phyloP scores from a whole-genome alignment of 2,797 vertebrate species.

The Amblyraja radiata region DNA sequence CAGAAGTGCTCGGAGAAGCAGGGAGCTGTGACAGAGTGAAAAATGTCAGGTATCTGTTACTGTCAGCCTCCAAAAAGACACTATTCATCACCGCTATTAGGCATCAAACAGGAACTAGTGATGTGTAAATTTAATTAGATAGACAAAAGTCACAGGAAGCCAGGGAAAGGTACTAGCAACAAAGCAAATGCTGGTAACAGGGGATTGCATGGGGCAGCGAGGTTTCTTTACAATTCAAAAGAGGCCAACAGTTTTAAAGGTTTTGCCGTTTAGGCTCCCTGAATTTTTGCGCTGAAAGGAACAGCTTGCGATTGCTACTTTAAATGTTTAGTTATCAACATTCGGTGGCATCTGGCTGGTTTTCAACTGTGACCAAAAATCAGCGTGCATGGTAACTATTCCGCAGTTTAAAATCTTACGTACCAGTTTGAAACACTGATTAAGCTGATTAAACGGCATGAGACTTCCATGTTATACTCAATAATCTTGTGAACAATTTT shows the following conservation, averaged over 20 bases:
- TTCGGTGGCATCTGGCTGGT: background rate
- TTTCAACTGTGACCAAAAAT: background rate
- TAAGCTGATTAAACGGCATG: background rate
- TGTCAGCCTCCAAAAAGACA: constrained; percentile 36
- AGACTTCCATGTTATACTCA: background rate
- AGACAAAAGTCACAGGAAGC: constrained; percentile 38
- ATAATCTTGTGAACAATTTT: background rate
- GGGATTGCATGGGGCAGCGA: background rate
- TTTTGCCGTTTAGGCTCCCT: background rate
- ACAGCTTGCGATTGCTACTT: background rate
- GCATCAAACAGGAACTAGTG: constrained; percentile 37
- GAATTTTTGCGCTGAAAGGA: background rate
- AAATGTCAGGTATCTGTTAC: constrained; percentile 38
- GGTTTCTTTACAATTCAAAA: constrained; percentile 16
- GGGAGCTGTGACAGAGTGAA: constrained; percentile 38
- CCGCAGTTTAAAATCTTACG: background rate
- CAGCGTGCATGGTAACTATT: no score
- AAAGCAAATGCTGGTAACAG: constrained; percentile 13
- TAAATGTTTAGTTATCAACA: background rate
- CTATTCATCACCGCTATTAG: constrained; percentile 37
- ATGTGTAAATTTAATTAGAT: constrained; percentile 38
- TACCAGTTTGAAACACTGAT: background rate
- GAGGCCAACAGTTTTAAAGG: background rate
- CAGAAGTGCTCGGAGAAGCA: constrained; percentile 36
- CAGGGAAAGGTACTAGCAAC: constrained; percentile 1